phyloP scores from a whole-genome alignment of 2,797 vertebrate species.

The Syngnathus rostellatus region DNA sequence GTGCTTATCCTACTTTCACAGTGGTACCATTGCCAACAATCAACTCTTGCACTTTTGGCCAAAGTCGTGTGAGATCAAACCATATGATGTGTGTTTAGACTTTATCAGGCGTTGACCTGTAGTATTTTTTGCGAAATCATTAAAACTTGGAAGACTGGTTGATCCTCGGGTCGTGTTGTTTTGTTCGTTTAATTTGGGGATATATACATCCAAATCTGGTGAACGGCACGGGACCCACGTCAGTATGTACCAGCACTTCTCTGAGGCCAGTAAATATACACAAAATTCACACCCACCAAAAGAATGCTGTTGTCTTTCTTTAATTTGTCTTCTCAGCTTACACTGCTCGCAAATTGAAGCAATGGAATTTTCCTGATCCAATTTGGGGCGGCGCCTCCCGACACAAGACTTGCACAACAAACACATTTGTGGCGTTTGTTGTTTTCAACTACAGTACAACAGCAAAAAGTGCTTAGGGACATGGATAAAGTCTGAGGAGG shows the following conservation, averaged over 20 bases:
- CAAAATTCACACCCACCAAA: background rate
- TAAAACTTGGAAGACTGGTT: background rate
- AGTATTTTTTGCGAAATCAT: slow-evolving; percentile 7
- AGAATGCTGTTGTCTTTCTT: background rate
- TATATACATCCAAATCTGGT: too few species aligned
- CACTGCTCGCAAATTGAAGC: background rate
- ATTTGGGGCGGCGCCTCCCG: background rate
- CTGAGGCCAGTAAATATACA: background rate
- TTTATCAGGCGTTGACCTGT: background rate
- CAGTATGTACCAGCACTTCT: background rate
- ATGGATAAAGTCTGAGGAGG: background rate
- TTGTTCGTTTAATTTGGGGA: slow-evolving; percentile 1
- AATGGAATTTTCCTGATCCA: background rate
- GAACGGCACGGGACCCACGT: too few species aligned
- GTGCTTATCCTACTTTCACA: background rate
- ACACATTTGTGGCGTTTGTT: background rate
- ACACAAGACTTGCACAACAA: background rate
- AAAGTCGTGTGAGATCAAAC: background rate
- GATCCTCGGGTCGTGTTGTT: background rate
- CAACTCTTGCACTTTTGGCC: background rate
- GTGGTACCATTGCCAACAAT: background rate
- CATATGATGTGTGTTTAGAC: background rate
- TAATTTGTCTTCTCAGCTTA: slow-evolving; percentile 2
- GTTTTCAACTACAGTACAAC: background rate
- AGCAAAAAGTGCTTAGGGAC: background rate